These are phyloP conservation scores for Hydra vulgaris DNA, from an alignment of 30 jellyfish, hydroid and myxozoan genomes.

Conservation along the genomic window DNA sequence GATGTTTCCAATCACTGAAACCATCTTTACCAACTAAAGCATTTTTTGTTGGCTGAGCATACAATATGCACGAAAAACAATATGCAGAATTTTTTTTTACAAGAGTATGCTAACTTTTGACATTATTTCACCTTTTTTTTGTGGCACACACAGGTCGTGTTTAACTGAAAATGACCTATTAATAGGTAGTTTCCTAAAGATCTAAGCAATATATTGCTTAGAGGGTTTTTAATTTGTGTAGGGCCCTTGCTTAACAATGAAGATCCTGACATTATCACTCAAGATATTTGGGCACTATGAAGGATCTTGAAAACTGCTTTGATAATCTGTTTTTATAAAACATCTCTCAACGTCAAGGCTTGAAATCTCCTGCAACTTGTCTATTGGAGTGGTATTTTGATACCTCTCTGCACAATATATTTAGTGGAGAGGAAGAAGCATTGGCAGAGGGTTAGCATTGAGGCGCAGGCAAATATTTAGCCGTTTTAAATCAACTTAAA, in stretches of 20 bases:
- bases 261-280: not conserved
- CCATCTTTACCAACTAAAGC: not conserved
- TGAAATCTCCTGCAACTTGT: not conserved
- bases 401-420: not conserved
- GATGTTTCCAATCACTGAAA: not conserved
- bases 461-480: too few species aligned
- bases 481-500: too few species aligned
- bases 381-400: not conserved
- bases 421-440: too few species aligned
- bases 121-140: not conserved
- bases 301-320: not conserved
- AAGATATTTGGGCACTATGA: not conserved
- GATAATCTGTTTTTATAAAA: not conserved
- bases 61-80: not conserved
- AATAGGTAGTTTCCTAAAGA: not conserved
- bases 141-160: not conserved
- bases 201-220: too few species aligned
- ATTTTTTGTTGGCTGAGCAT: not conserved
- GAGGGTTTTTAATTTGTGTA: not conserved
- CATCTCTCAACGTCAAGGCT: not conserved
- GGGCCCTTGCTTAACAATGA: not conserved
- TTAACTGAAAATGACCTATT: not conserved
- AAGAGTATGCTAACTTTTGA: not conserved
- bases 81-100: not conserved
- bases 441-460: too few species aligned